phyloP scores from a whole-genome alignment of 2,888 invertebrate genomes.

The Protophormia terraenovae region DNA sequence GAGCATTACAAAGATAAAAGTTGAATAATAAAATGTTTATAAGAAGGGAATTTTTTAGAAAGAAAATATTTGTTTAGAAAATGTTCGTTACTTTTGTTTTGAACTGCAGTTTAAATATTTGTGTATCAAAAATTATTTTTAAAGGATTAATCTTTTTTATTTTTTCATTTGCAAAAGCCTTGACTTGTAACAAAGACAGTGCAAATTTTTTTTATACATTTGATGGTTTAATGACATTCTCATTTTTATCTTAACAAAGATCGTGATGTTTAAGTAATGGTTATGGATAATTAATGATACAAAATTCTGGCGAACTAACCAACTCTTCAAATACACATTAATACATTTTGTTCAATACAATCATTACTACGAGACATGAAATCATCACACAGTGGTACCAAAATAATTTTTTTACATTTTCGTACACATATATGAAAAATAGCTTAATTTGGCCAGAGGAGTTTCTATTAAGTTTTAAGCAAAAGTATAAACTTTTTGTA shows the following conservation, averaged over 20 bases:
- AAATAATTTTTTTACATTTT: no score
- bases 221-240: neutral
- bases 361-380: conserved; percentile 39
- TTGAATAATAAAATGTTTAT: neutral
- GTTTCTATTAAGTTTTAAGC: no score
- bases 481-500: no score
- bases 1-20: conserved; percentile 38
- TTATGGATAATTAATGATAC: conserved; percentile 59
- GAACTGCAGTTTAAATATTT: neutral
- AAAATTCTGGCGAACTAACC: neutral
- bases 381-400: conserved; percentile 44
- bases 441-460: no score
- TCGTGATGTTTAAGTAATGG: conserved; percentile 26
- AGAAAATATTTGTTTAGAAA: neutral
- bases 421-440: no score
- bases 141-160: conserved; percentile 21
- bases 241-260: neutral
- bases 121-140: neutral
- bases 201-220: no score
- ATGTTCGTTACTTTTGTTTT: neutral
- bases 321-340: neutral
- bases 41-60: neutral
- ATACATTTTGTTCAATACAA: conserved; percentile 11
- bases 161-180: neutral
- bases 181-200: neutral